phyloP scores from a whole-genome alignment of 2,113 vertebrate species.

The Calyptomena viridis region DNA sequence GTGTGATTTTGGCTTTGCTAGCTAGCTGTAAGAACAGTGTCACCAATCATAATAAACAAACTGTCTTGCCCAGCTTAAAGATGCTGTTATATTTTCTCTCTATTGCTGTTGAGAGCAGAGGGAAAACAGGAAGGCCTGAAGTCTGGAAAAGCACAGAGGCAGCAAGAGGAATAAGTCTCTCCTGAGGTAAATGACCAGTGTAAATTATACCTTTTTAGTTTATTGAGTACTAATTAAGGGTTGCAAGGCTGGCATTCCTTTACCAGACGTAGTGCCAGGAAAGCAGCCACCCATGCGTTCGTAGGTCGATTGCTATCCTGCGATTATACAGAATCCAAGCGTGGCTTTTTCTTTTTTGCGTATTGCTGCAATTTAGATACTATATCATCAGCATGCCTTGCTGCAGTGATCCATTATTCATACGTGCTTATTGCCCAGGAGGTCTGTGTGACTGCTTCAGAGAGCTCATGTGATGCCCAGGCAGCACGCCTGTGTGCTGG shows the following conservation, averaged over 20 bases:
- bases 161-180: neutral
- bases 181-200: constrained; percentile 9
- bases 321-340: neutral
- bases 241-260: constrained; percentile 1
- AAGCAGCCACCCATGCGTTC: neutral
- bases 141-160: neutral
- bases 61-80: neutral
- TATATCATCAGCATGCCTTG: neutral
- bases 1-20: neutral
- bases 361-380: constrained; percentile 31
- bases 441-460: neutral
- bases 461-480: neutral
- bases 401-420: neutral
- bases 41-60: neutral
- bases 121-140: neutral
- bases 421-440: neutral
- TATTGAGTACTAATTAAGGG: constrained; percentile 49
- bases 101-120: neutral
- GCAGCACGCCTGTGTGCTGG: accelerated
- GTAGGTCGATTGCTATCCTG: neutral
- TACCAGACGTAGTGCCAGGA: neutral
- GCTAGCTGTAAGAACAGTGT: neutral
- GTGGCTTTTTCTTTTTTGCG: neutral
- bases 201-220: constrained; percentile 48
- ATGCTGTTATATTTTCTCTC: neutral